These are phyloP conservation scores for Agapornis roseicollis DNA, from an alignment of 2,113 vertebrate genomes.

Conservation along the genomic window DNA sequence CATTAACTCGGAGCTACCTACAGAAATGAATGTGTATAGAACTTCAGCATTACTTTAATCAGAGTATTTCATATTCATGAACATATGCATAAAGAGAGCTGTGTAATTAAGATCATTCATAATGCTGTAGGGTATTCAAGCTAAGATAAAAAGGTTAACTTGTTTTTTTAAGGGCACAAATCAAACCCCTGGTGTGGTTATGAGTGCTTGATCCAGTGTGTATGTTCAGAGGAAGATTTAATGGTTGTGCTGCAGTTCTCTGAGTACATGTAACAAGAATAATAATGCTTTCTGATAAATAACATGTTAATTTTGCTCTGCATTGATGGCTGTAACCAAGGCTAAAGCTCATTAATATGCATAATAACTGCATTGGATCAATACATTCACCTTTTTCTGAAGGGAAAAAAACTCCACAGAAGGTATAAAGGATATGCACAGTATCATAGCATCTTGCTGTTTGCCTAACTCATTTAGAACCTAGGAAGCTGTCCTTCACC, in stretches of 20 bases:
- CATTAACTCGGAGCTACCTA: neutral
- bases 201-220: neutral
- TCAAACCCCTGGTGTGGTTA: neutral
- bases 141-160: slow-evolving; percentile 15
- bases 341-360: neutral
- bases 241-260: neutral
- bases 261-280: neutral
- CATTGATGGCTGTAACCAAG: neutral
- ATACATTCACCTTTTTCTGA: neutral
- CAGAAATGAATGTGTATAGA: slow-evolving; percentile 19
- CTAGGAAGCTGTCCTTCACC: neutral
- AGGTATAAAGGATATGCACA: neutral
- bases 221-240: neutral
- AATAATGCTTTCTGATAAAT: neutral
- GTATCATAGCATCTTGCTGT: neutral
- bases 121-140: neutral
- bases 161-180: slow-evolving; percentile 12
- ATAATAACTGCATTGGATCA: neutral
- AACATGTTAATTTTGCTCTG: neutral
- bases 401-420: neutral
- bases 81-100: neutral
- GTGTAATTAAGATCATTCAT: slow-evolving; percentile 25
- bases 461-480: neutral
- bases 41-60: neutral
- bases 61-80: slow-evolving; percentile 23